Conservation (phyloP, 2,113 vertebrate species). For the Cricetomys ansorgei region DNA sequence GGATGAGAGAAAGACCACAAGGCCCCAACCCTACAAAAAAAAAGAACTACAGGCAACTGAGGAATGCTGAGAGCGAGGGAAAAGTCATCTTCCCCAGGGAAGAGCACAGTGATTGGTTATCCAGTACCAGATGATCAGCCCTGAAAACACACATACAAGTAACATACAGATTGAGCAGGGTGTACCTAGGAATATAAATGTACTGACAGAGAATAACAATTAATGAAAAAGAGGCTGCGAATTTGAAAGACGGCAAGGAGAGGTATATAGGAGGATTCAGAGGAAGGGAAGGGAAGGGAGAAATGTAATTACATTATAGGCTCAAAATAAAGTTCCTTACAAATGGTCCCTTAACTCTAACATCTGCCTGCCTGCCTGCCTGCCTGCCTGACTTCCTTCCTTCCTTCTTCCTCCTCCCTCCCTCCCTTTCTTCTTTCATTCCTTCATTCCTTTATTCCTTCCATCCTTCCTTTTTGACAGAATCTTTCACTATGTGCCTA, state of each 20-base stretch:
- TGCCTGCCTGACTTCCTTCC: background rate
- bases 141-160: background rate
- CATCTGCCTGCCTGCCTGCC: too few relatives aligned
- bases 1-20: too few relatives aligned
- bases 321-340: background rate
- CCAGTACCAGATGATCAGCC: background rate
- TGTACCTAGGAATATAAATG: background rate
- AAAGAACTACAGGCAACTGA: background rate
- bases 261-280: too few relatives aligned
- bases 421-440: background rate
- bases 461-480: background rate
- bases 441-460: background rate
- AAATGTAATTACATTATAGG: background rate
- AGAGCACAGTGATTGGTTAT: background rate
- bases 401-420: rapidly evolving
- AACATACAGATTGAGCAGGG: too few relatives aligned
- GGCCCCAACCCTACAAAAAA: background rate
- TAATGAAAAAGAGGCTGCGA: background rate
- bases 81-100: background rate
- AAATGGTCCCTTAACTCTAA: background rate
- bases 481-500: background rate
- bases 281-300: background rate
- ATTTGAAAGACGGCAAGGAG: background rate
- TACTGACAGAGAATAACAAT: background rate
- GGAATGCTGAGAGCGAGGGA: background rate